Percentiles rank a stretch among this genome's conserved stretches.
phyloP scores from a whole-genome alignment of 2,888 invertebrate species.

The Lobophora halterata region DNA sequence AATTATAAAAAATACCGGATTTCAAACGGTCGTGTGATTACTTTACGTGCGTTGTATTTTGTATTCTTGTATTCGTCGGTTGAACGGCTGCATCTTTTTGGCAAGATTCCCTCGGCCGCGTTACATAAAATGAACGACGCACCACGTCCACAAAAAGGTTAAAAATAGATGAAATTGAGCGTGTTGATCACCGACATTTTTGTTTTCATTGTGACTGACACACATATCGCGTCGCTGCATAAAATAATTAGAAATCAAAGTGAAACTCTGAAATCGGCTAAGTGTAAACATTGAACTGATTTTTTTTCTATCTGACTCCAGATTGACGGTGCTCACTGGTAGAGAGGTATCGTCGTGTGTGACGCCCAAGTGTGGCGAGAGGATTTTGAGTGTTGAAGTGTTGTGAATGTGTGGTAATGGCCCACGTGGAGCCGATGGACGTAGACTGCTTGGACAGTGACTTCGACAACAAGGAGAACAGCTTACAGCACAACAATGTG shows the following conservation, averaged over 20 bases:
- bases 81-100: slow-evolving; percentile 53
- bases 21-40: slow-evolving; percentile 60
- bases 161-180: slow-evolving; percentile 77
- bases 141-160: slow-evolving; percentile 63
- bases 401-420: slow-evolving; percentile 48
- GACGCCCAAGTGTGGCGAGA: slow-evolving; percentile 17
- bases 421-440: slow-evolving; percentile 67
- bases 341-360: slow-evolving; percentile 25
- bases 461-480: slow-evolving; percentile 72
- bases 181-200: slow-evolving; percentile 65
- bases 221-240: slow-evolving; percentile 60
- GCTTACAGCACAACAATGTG: slow-evolving; percentile 61
- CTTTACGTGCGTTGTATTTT: slow-evolving; percentile 21
- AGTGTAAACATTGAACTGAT: slow-evolving; percentile 68
- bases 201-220: slow-evolving; percentile 69
- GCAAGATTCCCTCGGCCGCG: slow-evolving; percentile 66
- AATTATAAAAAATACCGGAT: slow-evolving; percentile 60
- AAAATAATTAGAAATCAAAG: slow-evolving; percentile 67
- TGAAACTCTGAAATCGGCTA: slow-evolving; percentile 65
- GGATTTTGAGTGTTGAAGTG: slow-evolving; percentile 24
- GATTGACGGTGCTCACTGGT: slow-evolving; percentile 40
- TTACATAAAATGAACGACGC: slow-evolving; percentile 70
- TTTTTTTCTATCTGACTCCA: slow-evolving; percentile 50
- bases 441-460: slow-evolving; percentile 60
- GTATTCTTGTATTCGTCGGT: slow-evolving; percentile 30